Percentiles rank a stretch among this genome's conserved stretches.
These are phyloP conservation scores for Acipenser transmontanus DNA, from an alignment of 2,797 vertebrate species.

Conservation along the genomic window DNA sequence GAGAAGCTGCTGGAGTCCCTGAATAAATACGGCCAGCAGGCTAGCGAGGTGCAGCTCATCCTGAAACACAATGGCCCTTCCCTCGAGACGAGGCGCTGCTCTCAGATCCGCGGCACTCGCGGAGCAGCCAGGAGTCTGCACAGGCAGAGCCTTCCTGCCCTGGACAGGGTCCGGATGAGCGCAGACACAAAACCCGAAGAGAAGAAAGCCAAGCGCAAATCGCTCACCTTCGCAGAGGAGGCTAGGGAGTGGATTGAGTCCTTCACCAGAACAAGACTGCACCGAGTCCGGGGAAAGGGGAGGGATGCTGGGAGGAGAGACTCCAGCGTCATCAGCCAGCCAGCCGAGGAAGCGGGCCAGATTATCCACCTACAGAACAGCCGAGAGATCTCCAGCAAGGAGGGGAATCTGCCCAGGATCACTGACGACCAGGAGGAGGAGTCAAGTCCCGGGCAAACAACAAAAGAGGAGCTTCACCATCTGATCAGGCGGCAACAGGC, in stretches of 20 bases:
- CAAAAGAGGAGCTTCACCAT: conserved; percentile 35
- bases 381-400: not conserved
- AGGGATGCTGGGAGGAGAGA: conserved; percentile 36
- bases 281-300: conserved; percentile 42
- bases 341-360: not conserved
- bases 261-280: conserved; percentile 52
- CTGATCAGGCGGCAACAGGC: conserved; percentile 42
- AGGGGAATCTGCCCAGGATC: not conserved
- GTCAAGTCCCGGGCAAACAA: conserved; percentile 24
- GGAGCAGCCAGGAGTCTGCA: conserved; percentile 40
- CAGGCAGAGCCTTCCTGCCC: conserved; percentile 57
- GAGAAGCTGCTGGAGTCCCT: conserved; percentile 59
- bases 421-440: not conserved
- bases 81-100: conserved; percentile 35
- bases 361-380: not conserved
- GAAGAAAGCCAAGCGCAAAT: conserved; percentile 63
- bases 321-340: not conserved
- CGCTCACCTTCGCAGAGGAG: conserved; percentile 63
- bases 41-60: conserved; percentile 59
- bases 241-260: conserved; percentile 68
- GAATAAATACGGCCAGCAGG: conserved; percentile 59
- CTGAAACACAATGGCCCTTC: conserved; percentile 49
- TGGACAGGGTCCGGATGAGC: conserved; percentile 37
- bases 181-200: conserved; percentile 31
- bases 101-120: conserved; percentile 35